phyloP scores from a whole-genome alignment of 64 coral and sea anemone species.

The Porites australiensis region DNA sequence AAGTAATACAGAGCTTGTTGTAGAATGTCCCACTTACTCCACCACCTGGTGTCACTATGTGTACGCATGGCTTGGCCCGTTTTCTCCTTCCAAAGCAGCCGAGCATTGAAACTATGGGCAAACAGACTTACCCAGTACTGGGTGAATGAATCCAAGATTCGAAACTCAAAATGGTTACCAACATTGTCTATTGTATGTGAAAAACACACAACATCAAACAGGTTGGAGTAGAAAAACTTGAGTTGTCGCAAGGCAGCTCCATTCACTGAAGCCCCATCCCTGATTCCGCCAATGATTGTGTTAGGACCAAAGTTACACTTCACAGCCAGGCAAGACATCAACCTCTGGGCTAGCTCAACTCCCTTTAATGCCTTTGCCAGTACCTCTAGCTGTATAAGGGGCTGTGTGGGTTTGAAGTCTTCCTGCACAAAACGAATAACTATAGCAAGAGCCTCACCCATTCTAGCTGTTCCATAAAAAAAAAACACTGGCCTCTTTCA shows the following conservation, averaged over 20 bases:
- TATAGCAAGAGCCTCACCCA: conserved; percentile 68
- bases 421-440: conserved; percentile 66
- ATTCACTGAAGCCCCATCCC: conserved; percentile 42
- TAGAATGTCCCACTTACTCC: conserved; percentile 56
- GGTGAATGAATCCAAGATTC: conserved; percentile 30
- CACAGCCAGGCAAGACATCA: conserved; percentile 43
- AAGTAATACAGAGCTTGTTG: conserved; percentile 15
- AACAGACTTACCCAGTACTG: conserved; percentile 60
- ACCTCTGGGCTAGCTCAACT: conserved; percentile 49
- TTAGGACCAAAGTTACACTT: conserved; percentile 33
- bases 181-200: conserved; percentile 51
- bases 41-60: conserved; percentile 30
- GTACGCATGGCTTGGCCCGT: conserved; percentile 18
- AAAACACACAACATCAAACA: conserved; percentile 44
- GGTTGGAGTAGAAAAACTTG: conserved; percentile 35
- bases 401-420: conserved; percentile 53
- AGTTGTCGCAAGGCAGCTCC: conserved; percentile 47
- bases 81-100: conserved; percentile 48
- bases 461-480: conserved; percentile 73
- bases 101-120: conserved; percentile 55
- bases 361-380: conserved; percentile 49
- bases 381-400: conserved; percentile 28
- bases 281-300: conserved; percentile 32
- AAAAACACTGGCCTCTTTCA: conserved; percentile 62
- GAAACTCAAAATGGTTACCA: conserved; percentile 43